Base-by-base conservation (phyloP, 2,797 vertebrate genomes). In the Sebastes cheni region DNA sequence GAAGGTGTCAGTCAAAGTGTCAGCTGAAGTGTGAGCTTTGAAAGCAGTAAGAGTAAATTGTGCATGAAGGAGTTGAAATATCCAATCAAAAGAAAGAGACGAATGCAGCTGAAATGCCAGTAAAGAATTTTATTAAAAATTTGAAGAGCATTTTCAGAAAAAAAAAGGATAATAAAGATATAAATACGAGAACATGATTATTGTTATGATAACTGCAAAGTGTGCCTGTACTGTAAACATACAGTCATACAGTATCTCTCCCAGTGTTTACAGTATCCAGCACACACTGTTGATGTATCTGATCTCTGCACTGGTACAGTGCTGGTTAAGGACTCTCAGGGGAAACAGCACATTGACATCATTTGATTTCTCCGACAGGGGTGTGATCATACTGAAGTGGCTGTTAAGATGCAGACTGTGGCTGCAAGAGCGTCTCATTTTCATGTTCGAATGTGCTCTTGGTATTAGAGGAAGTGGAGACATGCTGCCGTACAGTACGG, bases 361-460 rank as follows among this genome's bases (percentile, higher is more conserved):
- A 77, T 85, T 69, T 69, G 14, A 62, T 79, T 76, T 70, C 23
- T 75, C 32, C 13, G 20, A 4, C 58, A 67, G 61, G 20, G 36
- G 32, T 42, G 75, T 65, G 70, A 79, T 56, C 50, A 61, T 52
- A 67, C 58, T 78, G 46, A 81, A 72, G 60, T 76, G 42, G 70
- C 39, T 67, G 65, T 76, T 86, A 30, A 50, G 61, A 56, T 72
- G 52, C 50, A 52, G 14, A 34, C 72, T 36, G 67, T 68, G 36
- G 50, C 27, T 46, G 52, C 30, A 52, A 46, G 18, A 54, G 61
- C 34, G 46, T 72, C 32, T 81, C 25, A 23, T 73, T 75, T 74
- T 70, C 29, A 25, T 71, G 59, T 67, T 55, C 12, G 34, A 60
- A 64, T 56, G 61, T 71, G 65, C 42, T 62, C 56, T 56, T 46